Percentiles rank a stretch among this genome's conserved stretches.
Evolutionary conservation across 2,888 invertebrate species (phyloP).

Genomic region (Clistopyga incitator): DNA sequence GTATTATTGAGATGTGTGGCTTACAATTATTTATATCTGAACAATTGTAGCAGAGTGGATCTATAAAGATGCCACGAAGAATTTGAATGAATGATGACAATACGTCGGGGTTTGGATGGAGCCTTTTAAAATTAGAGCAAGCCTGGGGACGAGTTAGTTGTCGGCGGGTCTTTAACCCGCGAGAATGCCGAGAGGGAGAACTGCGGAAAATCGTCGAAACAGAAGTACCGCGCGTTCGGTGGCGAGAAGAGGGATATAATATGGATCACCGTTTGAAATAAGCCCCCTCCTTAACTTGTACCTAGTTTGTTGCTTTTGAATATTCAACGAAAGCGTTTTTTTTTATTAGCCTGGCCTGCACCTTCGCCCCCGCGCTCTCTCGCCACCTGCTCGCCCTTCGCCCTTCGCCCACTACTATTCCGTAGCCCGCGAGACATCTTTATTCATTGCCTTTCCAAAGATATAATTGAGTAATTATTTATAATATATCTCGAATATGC

Average conservation of each 20-base stretch:
- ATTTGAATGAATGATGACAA: constrained; percentile 45
- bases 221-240: constrained; percentile 78
- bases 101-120: constrained; percentile 20
- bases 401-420: constrained; percentile 70
- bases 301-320: constrained; percentile 84
- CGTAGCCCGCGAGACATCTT: constrained; percentile 81
- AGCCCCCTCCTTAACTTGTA: constrained; percentile 81
- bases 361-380: constrained; percentile 64
- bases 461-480: constrained; percentile 85
- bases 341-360: constrained; percentile 79
- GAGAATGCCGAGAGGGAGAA: constrained; percentile 5
- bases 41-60: not conserved
- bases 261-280: constrained; percentile 84
- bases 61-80: not conserved
- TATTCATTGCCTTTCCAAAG: constrained; percentile 84
- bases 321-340: constrained; percentile 81
- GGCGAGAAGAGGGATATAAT: constrained; percentile 81
- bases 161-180: constrained; percentile 54
- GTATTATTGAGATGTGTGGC: constrained; percentile 1
- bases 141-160: constrained; percentile 22
- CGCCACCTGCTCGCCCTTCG: constrained; percentile 66
- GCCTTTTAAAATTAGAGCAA: constrained; percentile 12
- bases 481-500: constrained; percentile 85
- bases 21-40: not conserved
- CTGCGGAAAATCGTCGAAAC: constrained; percentile 71